Base-by-base conservation (phyloP, 2,113 vertebrate genomes). In the Embiotoca jacksoni region DNA sequence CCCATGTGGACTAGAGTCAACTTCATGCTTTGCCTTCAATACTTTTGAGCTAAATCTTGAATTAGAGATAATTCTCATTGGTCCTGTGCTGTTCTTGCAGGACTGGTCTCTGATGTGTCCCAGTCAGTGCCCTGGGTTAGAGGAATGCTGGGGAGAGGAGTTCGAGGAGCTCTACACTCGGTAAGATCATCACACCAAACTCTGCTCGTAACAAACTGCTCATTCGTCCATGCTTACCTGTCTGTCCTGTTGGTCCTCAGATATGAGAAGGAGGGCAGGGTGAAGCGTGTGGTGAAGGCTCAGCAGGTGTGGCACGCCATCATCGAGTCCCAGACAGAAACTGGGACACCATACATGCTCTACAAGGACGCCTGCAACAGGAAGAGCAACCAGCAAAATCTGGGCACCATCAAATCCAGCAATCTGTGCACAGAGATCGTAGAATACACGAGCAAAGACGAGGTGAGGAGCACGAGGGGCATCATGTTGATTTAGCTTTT, bases 61-160 rank as follows among this genome's bases (percentile, higher is more conserved):
- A 11, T 35, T 23, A 30, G 23, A 11, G 1, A 9, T 31, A 44
- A 66, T 7, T 72, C n/a, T 60, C 32, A 58, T 64, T 31, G 1
- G 13, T 37, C 35, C 7, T 58, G 3, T 64, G 37, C 30, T 14
- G 3, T 62, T 33, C 47, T 71, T 60, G 36, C 78, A 99, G 98
- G 96, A 99, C 36, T 99, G 98, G 98, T 98, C 97, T 70, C 91
- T 99, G 59, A 97, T 99, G 98, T 99, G 98, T 83, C 98, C 98
- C 2, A 95, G 92, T 74, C 97, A 99, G 32, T 98, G 97, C 88
- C 97, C 98, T 1, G 97, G 97, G 16, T 90, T 99, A 6, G 95
- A 98, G 31, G 97, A 99, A 0, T 97, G 97, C 1, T 99, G 98
- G 98, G 98, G 98, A 83, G 96, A 99, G 71, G 96, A 98, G 59